Base-by-base conservation (phyloP, 2,113 vertebrate genomes). In the Paradisaea rubra region DNA sequence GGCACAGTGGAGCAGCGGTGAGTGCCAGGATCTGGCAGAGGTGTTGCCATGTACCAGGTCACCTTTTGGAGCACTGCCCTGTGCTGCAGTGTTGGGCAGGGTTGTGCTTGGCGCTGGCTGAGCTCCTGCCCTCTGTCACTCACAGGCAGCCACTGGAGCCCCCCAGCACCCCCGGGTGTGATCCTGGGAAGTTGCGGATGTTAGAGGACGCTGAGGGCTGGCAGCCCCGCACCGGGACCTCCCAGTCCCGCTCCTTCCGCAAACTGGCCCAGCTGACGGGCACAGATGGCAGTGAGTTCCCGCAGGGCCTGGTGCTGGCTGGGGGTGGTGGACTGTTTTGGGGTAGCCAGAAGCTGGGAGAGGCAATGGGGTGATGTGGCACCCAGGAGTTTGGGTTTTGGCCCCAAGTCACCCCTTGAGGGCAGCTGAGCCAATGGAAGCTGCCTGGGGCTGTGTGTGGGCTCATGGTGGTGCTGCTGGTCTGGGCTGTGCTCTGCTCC, bases 141-240 rank as follows among this genome's bases (percentile, higher is more conserved):
- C 47, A 15, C 96, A 99, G 99, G 98, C 94, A 98, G 96, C 92
- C 95, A 54, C 97, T 98, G 65, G 83, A 97, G 82, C 50, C 39
- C 93, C 77, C 97, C 96, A 27, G 97, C 91, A 94, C 98, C 97
- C 97, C 81, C 0, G 69, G 69, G 81, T 84, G 50, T 41, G 42
- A 85, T 10, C 98, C 98, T 92, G 98, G 98, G 98, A 99, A 99
- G 98, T 97, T 99, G 98, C 97, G 98, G 94, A 98, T 99, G 97
- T 98, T 99, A 22, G 97, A 99, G 96, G 98, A 99, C 44, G 99
- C 99, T 0, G 98, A 99, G 97, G 99, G 98, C 97, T 99, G 99
- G 99, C 98, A 98, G 97, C 99, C 99, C 2, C 98, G 98, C 95
- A 99, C 99, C 1, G 99, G 99, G 72, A 99, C 86, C 23, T 86